These are phyloP conservation scores for Aleiodes testaceus DNA, from an alignment of 2,888 invertebrate genomes.

Conservation along the genomic window DNA sequence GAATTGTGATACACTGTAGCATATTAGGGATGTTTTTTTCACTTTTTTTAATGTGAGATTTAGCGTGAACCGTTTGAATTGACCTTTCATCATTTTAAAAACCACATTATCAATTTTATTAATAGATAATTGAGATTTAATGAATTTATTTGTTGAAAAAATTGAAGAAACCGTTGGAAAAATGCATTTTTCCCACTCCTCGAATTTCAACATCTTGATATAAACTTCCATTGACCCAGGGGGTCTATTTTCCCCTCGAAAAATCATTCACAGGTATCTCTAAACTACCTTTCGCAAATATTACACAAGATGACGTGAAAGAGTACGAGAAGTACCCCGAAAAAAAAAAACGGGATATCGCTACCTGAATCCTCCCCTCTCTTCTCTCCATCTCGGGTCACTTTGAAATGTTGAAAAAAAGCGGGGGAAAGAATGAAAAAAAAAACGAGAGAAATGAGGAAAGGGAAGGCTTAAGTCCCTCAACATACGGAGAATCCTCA, in stretches of 20 bases:
- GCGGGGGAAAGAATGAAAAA: slow-evolving; percentile 44
- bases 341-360: slow-evolving; percentile 57
- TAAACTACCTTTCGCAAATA: slow-evolving; percentile 47
- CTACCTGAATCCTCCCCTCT: slow-evolving; percentile 60
- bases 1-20: slow-evolving; percentile 42
- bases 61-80: slow-evolving; percentile 44
- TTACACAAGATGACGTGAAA: slow-evolving; percentile 55
- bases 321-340: slow-evolving; percentile 60
- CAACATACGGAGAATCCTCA: slow-evolving; percentile 58
- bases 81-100: slow-evolving; percentile 26
- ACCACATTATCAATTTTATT: slow-evolving; percentile 21
- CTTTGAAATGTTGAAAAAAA: slow-evolving; percentile 54
- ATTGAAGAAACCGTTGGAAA: too few species aligned
- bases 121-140: too few species aligned
- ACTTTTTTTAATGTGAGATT: slow-evolving; percentile 49
- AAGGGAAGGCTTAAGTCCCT: slow-evolving; percentile 64
- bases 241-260: slow-evolving; percentile 49
- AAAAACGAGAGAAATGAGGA: slow-evolving; percentile 51
- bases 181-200: background rate
- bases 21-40: slow-evolving; percentile 45
- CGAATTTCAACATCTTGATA: slow-evolving; percentile 49
- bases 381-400: slow-evolving; percentile 56
- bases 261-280: slow-evolving; percentile 50
- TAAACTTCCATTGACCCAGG: slow-evolving; percentile 51
- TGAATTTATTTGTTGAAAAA: too few species aligned